Conservation (phyloP, 2,797 vertebrate species). For the Falco biarmicus region DNA sequence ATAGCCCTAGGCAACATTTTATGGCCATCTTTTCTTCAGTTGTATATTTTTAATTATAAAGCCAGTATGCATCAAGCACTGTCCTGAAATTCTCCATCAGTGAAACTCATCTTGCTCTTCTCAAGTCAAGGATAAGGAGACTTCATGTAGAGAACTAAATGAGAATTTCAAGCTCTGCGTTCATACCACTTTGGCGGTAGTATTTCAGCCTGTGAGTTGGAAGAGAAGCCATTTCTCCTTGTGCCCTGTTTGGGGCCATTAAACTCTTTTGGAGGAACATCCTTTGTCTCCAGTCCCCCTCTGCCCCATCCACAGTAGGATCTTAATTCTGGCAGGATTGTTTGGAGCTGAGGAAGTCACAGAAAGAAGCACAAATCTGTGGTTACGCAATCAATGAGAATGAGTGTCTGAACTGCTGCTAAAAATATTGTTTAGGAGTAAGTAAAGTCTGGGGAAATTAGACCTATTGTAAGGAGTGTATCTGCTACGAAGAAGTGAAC, state of each 20-base stretch:
- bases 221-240: slow-evolving; percentile 18
- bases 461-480: neutral
- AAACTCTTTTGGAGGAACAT: neutral
- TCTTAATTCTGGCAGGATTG: neutral
- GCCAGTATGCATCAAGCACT: slow-evolving; percentile 56
- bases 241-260: neutral
- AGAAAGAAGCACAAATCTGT: neutral
- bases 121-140: slow-evolving; percentile 50
- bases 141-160: slow-evolving; percentile 61
- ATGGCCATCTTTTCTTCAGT: slow-evolving; percentile 50
- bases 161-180: slow-evolving; percentile 26
- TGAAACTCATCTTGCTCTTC: slow-evolving; percentile 58
- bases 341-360: neutral
- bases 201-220: slow-evolving; percentile 29
- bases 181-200: neutral
- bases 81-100: slow-evolving; percentile 51
- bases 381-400: neutral
- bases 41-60: slow-evolving; percentile 71
- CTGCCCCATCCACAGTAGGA: neutral
- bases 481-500: neutral
- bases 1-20: slow-evolving; percentile 48
- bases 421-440: neutral
- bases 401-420: neutral
- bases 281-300: neutral
- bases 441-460: neutral